Evolutionary conservation across 2,113 vertebrate genomes (phyloP), one percentile per base, ranked within the genome.

Genomic region (Nerophis ophidion): DNA sequence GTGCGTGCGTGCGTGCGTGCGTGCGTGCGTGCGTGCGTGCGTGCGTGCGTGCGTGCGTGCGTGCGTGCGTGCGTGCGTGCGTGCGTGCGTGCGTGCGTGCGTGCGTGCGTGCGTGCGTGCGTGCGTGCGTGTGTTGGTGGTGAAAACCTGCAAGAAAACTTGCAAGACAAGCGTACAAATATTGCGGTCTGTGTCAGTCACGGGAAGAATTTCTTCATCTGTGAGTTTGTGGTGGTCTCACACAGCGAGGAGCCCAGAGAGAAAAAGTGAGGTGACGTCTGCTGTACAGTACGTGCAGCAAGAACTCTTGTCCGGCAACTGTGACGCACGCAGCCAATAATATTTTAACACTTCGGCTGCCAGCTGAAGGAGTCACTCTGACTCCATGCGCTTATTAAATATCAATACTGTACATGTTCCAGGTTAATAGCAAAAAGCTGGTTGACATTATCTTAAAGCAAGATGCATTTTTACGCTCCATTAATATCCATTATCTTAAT

Each of bases 91-190:
- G 6, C 10, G 38, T 9, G 38, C 10, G 38, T 40, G 38, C 10
- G 38, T 40, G 38, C 10, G 38, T 9, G 8, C 10, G 38, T 12
- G 40, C 3, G 35, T 10, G 35, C 16, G 15, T 12, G 54, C 19
- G 36, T 19, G 72, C 63, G 60, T 55, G 10, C 48, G 26, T 54
- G 54, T 38, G 77, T 76, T 79, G 76, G 66, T 58, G 48, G 57
- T 45, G 69, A 74, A 70, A 73, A 68, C 75, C 4, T 26, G 26
- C 26, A 26, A 1, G 26, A 6, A 53, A 63, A 80, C 76, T 34
- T 58, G 14, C 14, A 79, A 68, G 73, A 44, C 40, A 44, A 77
- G 55, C 68, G 74, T 77, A 81, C 74, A 80, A 82, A 83, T 71
- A 74, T 46, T 73, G 61, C 48, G 60, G 34, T 70, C 66, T 66